phyloP scores from a whole-genome alignment of 2,797 vertebrate species.

The Premnoplex brunnescens region DNA sequence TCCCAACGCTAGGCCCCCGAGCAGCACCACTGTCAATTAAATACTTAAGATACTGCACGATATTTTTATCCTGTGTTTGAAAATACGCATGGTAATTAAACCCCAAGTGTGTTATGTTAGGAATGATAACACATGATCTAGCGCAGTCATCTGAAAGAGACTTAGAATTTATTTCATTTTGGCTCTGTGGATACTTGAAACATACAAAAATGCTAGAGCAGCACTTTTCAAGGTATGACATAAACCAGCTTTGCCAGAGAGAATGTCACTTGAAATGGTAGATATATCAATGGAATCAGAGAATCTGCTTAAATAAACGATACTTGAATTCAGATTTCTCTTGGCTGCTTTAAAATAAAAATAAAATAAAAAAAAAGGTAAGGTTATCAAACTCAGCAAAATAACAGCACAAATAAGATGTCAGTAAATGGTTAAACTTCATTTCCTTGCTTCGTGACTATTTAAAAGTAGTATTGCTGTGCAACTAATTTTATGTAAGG shows the following conservation, averaged over 20 bases:
- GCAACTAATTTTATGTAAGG: slow-evolving; percentile 70
- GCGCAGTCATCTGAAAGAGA: not conserved
- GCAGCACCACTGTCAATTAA: not conserved
- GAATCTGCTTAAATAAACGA: slow-evolving; percentile 60
- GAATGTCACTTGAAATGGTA: slow-evolving; percentile 54
- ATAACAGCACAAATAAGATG: slow-evolving; percentile 16
- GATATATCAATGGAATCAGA: slow-evolving; percentile 37
- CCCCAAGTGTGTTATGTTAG: not conserved
- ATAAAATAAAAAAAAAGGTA: not conserved
- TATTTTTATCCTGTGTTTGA: not conserved
- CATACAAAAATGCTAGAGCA: slow-evolving; percentile 22
- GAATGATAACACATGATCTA: not conserved
- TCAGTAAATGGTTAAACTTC: slow-evolving; percentile 57
- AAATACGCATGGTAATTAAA: not conserved
- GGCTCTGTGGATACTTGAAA: slow-evolving; percentile 33
- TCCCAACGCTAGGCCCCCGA: accelerated
- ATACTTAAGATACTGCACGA: not conserved
- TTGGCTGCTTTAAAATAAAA: not conserved
- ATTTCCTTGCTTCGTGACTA: slow-evolving; percentile 65
- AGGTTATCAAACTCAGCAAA: slow-evolving; percentile 27
- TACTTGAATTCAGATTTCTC: slow-evolving; percentile 10
- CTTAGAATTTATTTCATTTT: not conserved
- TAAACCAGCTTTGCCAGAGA: slow-evolving; percentile 65
- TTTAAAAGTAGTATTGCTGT: slow-evolving; percentile 61
- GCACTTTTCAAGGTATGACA: slow-evolving; percentile 35